phyloP scores from a whole-genome alignment of 1,140 invertebrate genomes.

The Monomorium pharaonis region DNA sequence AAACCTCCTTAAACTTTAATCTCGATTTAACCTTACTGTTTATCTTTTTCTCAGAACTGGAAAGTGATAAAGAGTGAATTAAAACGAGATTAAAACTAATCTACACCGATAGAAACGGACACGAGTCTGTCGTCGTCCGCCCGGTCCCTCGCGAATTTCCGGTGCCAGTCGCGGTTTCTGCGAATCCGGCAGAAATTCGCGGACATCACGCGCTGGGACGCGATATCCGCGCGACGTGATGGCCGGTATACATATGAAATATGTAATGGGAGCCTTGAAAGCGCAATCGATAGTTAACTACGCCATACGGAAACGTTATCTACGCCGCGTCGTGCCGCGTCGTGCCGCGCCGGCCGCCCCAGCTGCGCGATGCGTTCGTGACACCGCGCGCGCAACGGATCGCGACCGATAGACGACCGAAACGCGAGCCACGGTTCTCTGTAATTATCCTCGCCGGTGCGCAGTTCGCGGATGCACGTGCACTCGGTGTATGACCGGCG shows the following conservation, averaged over 20 bases:
- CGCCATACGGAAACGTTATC: slow-evolving; percentile 74
- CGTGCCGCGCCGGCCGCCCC: no score
- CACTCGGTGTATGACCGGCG: not conserved
- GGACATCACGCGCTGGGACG: slow-evolving; percentile 20
- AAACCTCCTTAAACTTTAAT: no score
- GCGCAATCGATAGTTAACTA: slow-evolving; percentile 79
- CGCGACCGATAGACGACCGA: slow-evolving; percentile 9
- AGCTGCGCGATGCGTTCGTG: no score
- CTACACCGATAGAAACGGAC: no score
- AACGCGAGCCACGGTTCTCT: not conserved
- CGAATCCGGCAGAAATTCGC: not conserved
- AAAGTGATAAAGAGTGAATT: no score
- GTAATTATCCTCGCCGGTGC: slow-evolving; percentile 18
- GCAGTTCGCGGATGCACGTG: not conserved
- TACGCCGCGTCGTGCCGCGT: no score
- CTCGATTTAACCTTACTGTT: no score
- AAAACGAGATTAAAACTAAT: no score
- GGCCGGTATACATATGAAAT: slow-evolving; percentile 78
- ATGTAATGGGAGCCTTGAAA: slow-evolving; percentile 79
- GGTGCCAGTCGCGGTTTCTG: not conserved
- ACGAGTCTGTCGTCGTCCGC: no score
- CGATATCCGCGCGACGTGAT: slow-evolving; percentile 35
- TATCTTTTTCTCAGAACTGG: no score
- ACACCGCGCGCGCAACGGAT: not conserved
- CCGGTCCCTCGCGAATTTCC: not conserved